Conservation (phyloP, 1,140 invertebrate genomes). For the Papilio machaon region DNA sequence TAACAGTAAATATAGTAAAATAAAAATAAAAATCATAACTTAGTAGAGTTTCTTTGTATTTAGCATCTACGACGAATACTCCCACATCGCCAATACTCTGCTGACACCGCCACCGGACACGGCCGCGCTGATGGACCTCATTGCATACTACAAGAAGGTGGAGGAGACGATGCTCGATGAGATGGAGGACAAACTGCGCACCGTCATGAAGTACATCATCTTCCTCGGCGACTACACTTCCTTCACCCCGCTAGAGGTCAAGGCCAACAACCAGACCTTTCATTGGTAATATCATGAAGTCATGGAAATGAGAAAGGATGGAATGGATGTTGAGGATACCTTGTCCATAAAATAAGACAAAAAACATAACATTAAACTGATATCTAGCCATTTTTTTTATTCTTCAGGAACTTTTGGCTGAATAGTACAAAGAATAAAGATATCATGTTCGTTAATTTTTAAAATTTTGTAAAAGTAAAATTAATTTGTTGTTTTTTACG, state of each 20-base stretch:
- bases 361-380: not conserved
- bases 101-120: constrained; percentile 92
- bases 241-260: constrained; percentile 91
- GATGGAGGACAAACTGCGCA: constrained; percentile 89
- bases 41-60: not conserved
- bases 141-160: constrained; percentile 88
- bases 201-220: constrained; percentile 86
- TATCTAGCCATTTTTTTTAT: too few relatives aligned
- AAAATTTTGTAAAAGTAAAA: too few relatives aligned
- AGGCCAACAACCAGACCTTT: constrained; percentile 93
- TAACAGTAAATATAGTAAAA: not conserved
- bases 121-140: constrained; percentile 91
- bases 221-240: constrained; percentile 90
- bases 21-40: not conserved
- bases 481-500: not conserved
- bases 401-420: too few relatives aligned
- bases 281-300: constrained; percentile 84
- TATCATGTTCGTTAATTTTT: too few relatives aligned
- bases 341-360: not conserved
- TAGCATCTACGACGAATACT: constrained; percentile 93
- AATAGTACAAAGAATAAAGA: too few relatives aligned
- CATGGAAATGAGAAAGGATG: not conserved
- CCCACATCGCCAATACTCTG: constrained; percentile 89
- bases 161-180: constrained; percentile 87
- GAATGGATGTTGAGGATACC: not conserved